Base-by-base conservation (phyloP, 2,113 vertebrate genomes). In the Eonycteris spelaea region DNA sequence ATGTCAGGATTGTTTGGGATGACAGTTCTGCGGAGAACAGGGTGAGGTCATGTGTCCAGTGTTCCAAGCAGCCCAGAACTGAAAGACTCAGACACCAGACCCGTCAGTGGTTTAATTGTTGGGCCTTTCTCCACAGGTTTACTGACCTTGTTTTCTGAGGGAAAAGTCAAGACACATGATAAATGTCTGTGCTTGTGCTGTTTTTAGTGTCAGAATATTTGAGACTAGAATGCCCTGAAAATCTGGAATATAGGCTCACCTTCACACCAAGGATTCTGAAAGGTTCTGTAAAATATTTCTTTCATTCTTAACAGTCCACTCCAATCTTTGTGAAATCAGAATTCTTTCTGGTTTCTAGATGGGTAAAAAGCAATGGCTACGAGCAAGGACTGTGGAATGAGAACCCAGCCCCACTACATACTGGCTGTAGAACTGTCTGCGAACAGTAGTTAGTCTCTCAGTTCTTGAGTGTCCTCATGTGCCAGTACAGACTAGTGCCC, bases 1-100 rank as follows among this genome's bases (percentile, higher is more conserved):
- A 79, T 94, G 95, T 95, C 0, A 1, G 77, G 59, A 96, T 97
- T 98, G 97, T 98, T 95, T 94, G 57, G 61, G 68, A 83, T 96
- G 97, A 93, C 78, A 89, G 85, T 92, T 93, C 96, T 28, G 73
- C n/a, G 94, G 71, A 55, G 68, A 63, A 21, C 61, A 33, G 55
- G 51, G 63, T 96, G 91, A 97, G 82, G 48, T 97, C 97, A 86
- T 91, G 11, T 63, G 68, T 80, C 70, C 90, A 96, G 86, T 30
- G 80, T 91, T 83, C 96, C 71, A 85, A 96, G 91, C 19, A 67
- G 40, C 78, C 48, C 90, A 89, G 82, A 85, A 65, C 55, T 2
- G 1, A 78, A 82, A 94, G 80, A 90, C 71, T 48, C 45, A 68
- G 74, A 78, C 79, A 48, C 24, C 19, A 75, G 53, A 51, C 51